Conservation (phyloP, 2,113 vertebrate species). For the Zeus faber region DNA sequence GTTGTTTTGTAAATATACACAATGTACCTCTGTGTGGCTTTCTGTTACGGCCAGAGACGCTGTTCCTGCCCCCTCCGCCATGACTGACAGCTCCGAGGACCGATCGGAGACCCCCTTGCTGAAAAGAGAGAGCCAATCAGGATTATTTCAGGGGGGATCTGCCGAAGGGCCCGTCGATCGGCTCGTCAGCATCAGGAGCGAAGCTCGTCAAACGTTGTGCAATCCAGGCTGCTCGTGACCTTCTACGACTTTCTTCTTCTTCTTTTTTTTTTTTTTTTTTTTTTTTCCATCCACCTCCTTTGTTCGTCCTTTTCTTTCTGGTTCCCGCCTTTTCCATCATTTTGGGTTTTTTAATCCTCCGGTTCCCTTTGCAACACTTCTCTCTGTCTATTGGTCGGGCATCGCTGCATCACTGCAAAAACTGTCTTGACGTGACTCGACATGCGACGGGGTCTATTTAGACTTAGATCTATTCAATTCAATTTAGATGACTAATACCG, state of each 20-base stretch:
- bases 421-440: no score
- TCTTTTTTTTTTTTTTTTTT: not conserved
- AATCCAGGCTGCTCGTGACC: no score
- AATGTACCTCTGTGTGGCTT: slow-evolving; percentile 36
- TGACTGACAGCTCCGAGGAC: slow-evolving; percentile 55
- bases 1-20: slow-evolving; percentile 59
- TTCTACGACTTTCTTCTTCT: not conserved
- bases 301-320: no score
- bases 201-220: slow-evolving; percentile 1
- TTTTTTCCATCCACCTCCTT: not conserved
- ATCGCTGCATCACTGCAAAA: no score
- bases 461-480: no score
- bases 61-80: slow-evolving; percentile 47
- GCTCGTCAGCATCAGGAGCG: slow-evolving; percentile 58
- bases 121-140: slow-evolving; percentile 29
- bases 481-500: no score
- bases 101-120: slow-evolving; percentile 35
- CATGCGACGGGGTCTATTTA: no score
- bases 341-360: no score
- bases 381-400: no score
- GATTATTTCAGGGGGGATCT: no score
- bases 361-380: no score
- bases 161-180: slow-evolving; percentile 5
- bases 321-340: no score
- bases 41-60: slow-evolving; percentile 45